Evolutionary conservation across 2,113 vertebrate genomes (phyloP), one percentile per base, ranked within the genome.

Genomic region (Toxostoma redivivum): DNA sequence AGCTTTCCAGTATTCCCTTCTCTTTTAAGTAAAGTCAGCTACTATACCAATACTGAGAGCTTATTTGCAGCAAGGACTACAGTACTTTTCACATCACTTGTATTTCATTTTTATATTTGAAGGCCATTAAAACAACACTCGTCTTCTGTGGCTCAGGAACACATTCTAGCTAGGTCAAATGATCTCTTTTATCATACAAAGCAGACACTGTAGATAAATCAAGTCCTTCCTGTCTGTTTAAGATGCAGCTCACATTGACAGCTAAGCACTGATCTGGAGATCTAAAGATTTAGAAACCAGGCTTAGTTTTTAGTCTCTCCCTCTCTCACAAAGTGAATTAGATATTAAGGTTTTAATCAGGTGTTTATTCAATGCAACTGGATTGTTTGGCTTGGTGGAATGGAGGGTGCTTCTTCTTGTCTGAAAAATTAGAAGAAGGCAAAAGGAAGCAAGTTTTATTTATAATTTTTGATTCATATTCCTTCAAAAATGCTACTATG

Each of bases 181-280:
- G 57, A 91, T 95, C 73, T 79, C 53, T 95, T 92, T 95, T 64
- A 89, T 95, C 87, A 94, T 65, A 92, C 57, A 92, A 85, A 95
- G 81, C 66, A 94, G 93, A 92, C 84, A 85, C n/a, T 54, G 53
- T 30, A 92, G 78, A 77, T 82, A 92, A n/a, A 95, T 89, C 78
- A 92, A 87, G 42, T 72, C 45, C 19, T 89, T 40, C 53, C 65
- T 42, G 21, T 72, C 89, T 95, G 21, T 89, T 96, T 94, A 87
- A 95, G 37, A 91, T 95, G 94, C 91, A 91, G 78, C 87, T 92
- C 91, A 92, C 91, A 92, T 5, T 91, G 91, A 95, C 94, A 92
- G 86, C 61, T 57, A 65, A 87, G 81, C 91, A 86, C 53, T 72
- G 61, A 85, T 92, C 45, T 72, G 50, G 30, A 95, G 86, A 92